Conservation (phyloP, 2,113 vertebrate species). For the Corythornis cristatus region DNA sequence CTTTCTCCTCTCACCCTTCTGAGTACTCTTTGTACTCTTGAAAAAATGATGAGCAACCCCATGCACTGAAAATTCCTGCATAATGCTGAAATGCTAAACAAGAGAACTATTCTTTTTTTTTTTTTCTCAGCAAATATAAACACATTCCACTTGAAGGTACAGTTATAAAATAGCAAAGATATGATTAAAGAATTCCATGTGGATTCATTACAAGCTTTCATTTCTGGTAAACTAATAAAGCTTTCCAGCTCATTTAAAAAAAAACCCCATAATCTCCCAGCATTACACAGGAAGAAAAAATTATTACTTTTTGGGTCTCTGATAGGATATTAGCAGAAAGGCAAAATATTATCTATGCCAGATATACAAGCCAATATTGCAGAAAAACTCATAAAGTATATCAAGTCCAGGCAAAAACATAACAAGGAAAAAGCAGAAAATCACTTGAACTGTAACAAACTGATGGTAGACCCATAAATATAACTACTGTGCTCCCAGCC, state of each 20-base stretch:
- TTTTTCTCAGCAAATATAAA: conserved; percentile 63
- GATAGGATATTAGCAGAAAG: conserved; percentile 71
- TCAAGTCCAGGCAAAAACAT: conserved; percentile 74
- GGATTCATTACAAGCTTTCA: conserved; percentile 73
- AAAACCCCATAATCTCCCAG: conserved; percentile 52
- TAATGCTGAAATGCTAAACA: conserved; percentile 50
- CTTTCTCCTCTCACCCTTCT: conserved; percentile 24
- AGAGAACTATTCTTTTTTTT: background rate
- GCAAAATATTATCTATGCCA: conserved; percentile 74
- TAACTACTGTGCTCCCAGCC: conserved; percentile 65
- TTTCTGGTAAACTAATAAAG: conserved; percentile 79
- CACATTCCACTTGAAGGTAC: conserved; percentile 69
- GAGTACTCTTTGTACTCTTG: conserved; percentile 54
- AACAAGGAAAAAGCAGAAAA: conserved; percentile 77
- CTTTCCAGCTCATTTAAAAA: conserved; percentile 71
- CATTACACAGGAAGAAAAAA: conserved; percentile 73
- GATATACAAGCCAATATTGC: conserved; percentile 73
- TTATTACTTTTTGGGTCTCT: conserved; percentile 65
- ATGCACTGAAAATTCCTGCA: conserved; percentile 62
- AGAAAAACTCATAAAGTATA: conserved; percentile 75
- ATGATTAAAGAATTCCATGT: conserved; percentile 73
- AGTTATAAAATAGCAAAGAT: conserved; percentile 71
- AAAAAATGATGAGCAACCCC: conserved; percentile 53
- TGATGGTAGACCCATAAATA: conserved; percentile 69
- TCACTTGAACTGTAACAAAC: conserved; percentile 73